A percentile compares a stretch with the other conserved stretches of the same genome.
Conservation (phyloP, 64 coral and sea anemone genomes). For the Pocillopora damicornis region DNA sequence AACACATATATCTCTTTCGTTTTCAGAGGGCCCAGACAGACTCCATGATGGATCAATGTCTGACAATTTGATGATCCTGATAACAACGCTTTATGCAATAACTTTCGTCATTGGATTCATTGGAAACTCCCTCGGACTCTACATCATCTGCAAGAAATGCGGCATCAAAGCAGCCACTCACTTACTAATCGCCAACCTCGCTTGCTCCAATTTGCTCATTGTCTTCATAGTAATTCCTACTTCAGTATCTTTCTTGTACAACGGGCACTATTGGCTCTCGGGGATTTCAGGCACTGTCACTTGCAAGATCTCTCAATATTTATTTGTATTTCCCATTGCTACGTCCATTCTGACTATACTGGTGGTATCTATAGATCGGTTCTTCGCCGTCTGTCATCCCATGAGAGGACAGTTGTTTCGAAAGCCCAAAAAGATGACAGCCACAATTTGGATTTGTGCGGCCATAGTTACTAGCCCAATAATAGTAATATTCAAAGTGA, state of each 20-base stretch:
- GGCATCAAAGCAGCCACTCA: constrained; percentile 48
- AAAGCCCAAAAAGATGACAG: constrained; percentile 51
- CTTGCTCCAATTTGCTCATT: constrained; percentile 55
- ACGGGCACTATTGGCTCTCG: not conserved
- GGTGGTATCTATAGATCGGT: constrained; percentile 69
- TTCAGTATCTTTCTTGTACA: constrained; percentile 29
- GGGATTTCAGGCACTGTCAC: constrained; percentile 42
- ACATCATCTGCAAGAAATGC: constrained; percentile 46
- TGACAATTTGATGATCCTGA: not conserved
- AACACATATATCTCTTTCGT: not conserved
- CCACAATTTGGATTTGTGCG: constrained; percentile 54
- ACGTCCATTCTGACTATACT: constrained; percentile 68
- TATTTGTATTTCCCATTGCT: constrained; percentile 53
- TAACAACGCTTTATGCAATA: constrained; percentile 42
- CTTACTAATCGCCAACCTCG: constrained; percentile 73
- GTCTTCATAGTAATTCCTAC: constrained; percentile 55
- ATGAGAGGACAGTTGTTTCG: constrained; percentile 50
- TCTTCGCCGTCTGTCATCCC: constrained; percentile 64
- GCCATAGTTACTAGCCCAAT: constrained; percentile 33
- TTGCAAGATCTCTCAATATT: constrained; percentile 56
- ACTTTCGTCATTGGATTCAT: constrained; percentile 51
- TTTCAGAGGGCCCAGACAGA: not conserved
- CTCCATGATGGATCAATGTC: not conserved
- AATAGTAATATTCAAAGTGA: not conserved
- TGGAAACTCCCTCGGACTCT: constrained; percentile 58